Base-by-base conservation (phyloP, 1,140 invertebrate species). In the Octopus bimaculoides region DNA sequence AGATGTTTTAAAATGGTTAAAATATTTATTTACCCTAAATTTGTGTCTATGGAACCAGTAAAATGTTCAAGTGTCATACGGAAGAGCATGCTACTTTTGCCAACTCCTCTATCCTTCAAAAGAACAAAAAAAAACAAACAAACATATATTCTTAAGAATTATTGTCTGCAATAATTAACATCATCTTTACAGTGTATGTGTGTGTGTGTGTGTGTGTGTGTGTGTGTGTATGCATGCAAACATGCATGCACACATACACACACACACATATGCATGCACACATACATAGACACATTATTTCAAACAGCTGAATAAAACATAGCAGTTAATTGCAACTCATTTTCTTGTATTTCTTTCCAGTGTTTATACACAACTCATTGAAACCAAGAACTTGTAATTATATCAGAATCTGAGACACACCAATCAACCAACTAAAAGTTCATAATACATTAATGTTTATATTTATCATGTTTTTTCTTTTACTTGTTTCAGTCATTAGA, bases 81-180 rank as follows among this genome's bases (percentile, higher is more conserved):
- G 52, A 75, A 75, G 8, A 75, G 14, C 74, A 75, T 75, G 74
- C 74, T 75, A 8, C 74, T 75, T 41, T 75, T 75, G 5, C 74
- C 74, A 52, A 75, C 74, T 9, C 74, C 74, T 41, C 41, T 14
- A 75, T 75, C 74, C 74, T 75, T 7, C 12, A 66, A 66, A 12
- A 66, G n/a, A n/a, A 66, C n/a, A 52, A 53, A 75, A 52, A 41
- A 41, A 75, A 17, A 75, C 5, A 9, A 52, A 75, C 1, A 75
- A 12, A 9, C 17, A 41, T 41, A 53, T 75, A 41, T 71, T 9
- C 5, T 14, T 10, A 20, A 6, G 26, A 71, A 71, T 12, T 61
- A 61, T 61, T 61, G 56, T 4, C 56, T 12, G 56, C 17, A 61
- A 12, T 17, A 12, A 1, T 12, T 61, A 61, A 61, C 56, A 41